Evolutionary conservation across 2,113 vertebrate species (phyloP).

Genomic region (Turdus rufiventris): DNA sequence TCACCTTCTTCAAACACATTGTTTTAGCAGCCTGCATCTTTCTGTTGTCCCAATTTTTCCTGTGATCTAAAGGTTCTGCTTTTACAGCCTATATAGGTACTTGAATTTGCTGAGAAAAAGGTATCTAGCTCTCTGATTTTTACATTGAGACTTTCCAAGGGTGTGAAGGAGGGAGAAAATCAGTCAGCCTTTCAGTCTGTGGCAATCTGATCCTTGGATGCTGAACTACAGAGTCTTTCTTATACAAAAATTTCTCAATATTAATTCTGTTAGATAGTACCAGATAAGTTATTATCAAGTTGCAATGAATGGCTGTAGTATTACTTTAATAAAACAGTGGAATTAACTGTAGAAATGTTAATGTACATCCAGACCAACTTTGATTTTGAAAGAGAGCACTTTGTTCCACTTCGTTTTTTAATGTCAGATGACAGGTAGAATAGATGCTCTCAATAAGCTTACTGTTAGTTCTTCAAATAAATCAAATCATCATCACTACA

Average conservation of each 20-base stretch:
- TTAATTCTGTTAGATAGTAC: conserved; percentile 42
- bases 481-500: not conserved
- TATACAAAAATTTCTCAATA: conserved; percentile 55
- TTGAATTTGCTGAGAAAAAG: not conserved
- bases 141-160: not conserved
- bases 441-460: not conserved
- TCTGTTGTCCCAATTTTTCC: not conserved
- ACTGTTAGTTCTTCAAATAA: not conserved
- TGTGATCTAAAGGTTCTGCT: not conserved
- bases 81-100: not conserved
- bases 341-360: conserved; percentile 40
- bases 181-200: conserved; percentile 16
- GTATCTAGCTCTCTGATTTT: not conserved
- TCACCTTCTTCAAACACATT: not conserved
- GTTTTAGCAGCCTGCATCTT: not conserved
- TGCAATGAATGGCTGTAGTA: conserved; percentile 20
- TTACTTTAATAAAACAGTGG: conserved; percentile 51
- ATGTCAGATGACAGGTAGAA: not conserved
- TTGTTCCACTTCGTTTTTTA: not conserved
- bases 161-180: conserved; percentile 2
- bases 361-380: not conserved
- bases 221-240: conserved; percentile 48
- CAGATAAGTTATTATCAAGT: conserved; percentile 29
- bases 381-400: not conserved
- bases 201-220: conserved; percentile 2